Evolutionary conservation across 2,113 vertebrate species (phyloP).

Genomic region (Meles meles): DNA sequence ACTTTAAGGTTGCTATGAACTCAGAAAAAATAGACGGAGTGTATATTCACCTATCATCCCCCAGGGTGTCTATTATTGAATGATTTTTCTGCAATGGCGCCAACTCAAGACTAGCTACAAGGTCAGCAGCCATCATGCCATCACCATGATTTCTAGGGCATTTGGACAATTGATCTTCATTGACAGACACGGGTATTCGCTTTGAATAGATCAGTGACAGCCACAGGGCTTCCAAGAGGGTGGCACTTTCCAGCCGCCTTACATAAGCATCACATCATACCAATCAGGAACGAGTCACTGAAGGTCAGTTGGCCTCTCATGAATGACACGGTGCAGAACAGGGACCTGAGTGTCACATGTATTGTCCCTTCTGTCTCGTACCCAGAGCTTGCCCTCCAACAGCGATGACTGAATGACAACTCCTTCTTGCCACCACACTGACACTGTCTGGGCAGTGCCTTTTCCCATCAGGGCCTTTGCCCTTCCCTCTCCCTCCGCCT

Average conservation of each 20-base stretch:
- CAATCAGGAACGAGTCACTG: background rate
- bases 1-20: background rate
- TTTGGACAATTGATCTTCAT: background rate
- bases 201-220: background rate
- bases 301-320: background rate
- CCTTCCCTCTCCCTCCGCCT: background rate
- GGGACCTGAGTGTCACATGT: rapidly evolving
- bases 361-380: too few relatives aligned
- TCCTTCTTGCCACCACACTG: background rate
- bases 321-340: background rate
- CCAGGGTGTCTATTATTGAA: background rate
- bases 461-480: background rate
- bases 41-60: background rate
- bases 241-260: background rate
- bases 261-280: background rate
- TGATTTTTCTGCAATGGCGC: background rate
- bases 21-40: background rate
- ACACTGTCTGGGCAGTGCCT: background rate
- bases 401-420: rapidly evolving
- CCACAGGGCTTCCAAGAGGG: background rate
- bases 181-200: background rate
- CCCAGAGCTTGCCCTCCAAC: rapidly evolving
- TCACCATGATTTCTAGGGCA: background rate
- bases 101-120: background rate
- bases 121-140: background rate